phyloP scores from a whole-genome alignment of 2,797 vertebrate genomes.

The Sebastes elongatus region DNA sequence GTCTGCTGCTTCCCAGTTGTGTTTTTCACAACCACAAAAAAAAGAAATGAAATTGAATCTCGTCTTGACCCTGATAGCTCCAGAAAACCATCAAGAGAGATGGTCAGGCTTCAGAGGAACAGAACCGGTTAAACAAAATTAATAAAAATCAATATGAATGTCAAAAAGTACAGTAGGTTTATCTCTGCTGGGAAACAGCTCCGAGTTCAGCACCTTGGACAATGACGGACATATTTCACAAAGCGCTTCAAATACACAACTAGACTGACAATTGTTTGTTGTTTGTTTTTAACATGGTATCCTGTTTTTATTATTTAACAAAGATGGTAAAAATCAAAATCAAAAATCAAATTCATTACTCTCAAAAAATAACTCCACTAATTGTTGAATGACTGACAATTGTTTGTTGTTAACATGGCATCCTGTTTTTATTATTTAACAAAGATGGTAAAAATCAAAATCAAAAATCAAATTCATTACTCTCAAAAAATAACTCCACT shows the following conservation, averaged over 20 bases:
- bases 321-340: too few relatives aligned
- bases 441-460: too few relatives aligned
- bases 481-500: too few relatives aligned
- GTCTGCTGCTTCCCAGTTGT: background rate
- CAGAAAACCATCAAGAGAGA: conserved; percentile 3
- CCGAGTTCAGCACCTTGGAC: conserved; percentile 58
- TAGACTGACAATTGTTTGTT: background rate
- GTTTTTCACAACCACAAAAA: background rate
- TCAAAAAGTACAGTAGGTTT: background rate
- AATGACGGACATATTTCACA: conserved; percentile 2
- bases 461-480: too few relatives aligned
- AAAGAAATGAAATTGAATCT: background rate
- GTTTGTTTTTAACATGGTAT: too few relatives aligned
- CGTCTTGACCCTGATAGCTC: conserved; percentile 9
- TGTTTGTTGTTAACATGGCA: too few relatives aligned
- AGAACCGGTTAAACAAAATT: conserved; percentile 7
- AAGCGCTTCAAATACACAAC: background rate
- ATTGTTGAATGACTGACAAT: too few relatives aligned
- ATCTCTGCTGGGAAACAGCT: background rate
- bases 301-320: too few relatives aligned
- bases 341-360: background rate
- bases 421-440: too few relatives aligned
- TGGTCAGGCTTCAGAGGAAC: background rate
- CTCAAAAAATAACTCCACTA: too few relatives aligned
- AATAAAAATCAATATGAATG: conserved; percentile 26